A percentile compares a stretch with the other conserved stretches of the same genome.
phyloP scores from a whole-genome alignment of 2,113 vertebrate species.

The Chauna torquata region DNA sequence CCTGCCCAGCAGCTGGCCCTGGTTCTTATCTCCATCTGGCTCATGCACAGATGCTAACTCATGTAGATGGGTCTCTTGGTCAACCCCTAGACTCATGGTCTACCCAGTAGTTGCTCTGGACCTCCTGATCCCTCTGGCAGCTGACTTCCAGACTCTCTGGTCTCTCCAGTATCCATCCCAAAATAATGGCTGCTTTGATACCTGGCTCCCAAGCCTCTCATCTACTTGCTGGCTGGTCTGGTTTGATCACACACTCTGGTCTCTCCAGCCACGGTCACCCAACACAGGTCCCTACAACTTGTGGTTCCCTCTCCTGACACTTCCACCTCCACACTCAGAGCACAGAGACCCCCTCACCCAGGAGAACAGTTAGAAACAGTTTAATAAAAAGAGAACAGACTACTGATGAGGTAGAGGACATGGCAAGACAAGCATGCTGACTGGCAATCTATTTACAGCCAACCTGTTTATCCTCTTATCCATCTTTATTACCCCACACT shows the following conservation, averaged over 20 bases:
- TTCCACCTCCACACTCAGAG: neutral
- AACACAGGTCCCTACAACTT: accelerated
- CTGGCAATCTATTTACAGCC: neutral
- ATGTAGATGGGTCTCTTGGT: neutral
- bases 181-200: neutral
- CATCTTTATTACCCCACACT: accelerated
- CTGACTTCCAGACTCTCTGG: neutral
- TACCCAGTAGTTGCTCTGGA: neutral
- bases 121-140: neutral
- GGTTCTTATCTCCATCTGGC: neutral
- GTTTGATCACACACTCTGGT: neutral
- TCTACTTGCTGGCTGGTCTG: neutral
- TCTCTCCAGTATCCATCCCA: neutral
- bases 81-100: neutral
- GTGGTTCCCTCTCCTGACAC: neutral
- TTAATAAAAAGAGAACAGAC: neutral
- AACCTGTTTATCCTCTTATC: neutral
- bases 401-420: neutral
- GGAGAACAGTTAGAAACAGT: neutral
- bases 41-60: neutral
- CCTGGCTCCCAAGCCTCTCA: neutral
- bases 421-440: neutral
- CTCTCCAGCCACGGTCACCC: neutral
- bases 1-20: neutral
- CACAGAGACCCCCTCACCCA: neutral